Base-by-base conservation (phyloP, 2,113 vertebrate genomes). In the Trochalopteron elliotii region DNA sequence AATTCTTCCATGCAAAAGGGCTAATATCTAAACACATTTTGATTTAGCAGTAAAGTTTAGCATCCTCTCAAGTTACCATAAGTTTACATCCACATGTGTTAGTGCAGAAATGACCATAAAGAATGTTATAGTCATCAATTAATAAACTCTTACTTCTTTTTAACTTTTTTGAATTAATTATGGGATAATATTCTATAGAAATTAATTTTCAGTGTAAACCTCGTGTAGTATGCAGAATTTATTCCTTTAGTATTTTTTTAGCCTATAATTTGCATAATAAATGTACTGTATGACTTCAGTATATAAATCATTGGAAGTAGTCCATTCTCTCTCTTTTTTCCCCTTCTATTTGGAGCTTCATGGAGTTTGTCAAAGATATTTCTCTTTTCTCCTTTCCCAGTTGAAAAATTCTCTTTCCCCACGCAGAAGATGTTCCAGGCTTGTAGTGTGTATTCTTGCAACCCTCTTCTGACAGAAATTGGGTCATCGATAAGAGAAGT, bases 111-210 rank as follows among this genome's bases (percentile, higher is more conserved):
- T 57, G 22, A 77, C 53, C 28, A 35, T 67, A 30, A n/a, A 45
- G 39, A 71, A 16, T 45, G 20, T 67, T 80, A 11, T 49, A 60
- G 20, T 27, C 40, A 70, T 53, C 4, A 3, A 37, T 57, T 17
- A 65, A 75, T 86, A 56, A 13, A 56, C 74, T 89, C 52, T 44
- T 74, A 39, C 7, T 89, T 86, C 7, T 79, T 93, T 80, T n/a
- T 49, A 67, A 50, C 3, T 45, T 83, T 83, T 75, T 57, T 37
- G 0, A 63, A 55, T 63, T 68, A 49, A 40, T 87, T 72, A 40
- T 65, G 18, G 19, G 7, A n/a, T 39, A 50, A 5, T 21, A 47
- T 87, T 83, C 61, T 33, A 4, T 33, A 86, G 24, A 28, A 89
- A 49, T 70, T 8, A 61, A 35, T 94, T 79, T 79, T 70, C 19